Evolutionary conservation across 64 coral and sea anemone species (phyloP).

Genomic region (Montipora foliosa): DNA sequence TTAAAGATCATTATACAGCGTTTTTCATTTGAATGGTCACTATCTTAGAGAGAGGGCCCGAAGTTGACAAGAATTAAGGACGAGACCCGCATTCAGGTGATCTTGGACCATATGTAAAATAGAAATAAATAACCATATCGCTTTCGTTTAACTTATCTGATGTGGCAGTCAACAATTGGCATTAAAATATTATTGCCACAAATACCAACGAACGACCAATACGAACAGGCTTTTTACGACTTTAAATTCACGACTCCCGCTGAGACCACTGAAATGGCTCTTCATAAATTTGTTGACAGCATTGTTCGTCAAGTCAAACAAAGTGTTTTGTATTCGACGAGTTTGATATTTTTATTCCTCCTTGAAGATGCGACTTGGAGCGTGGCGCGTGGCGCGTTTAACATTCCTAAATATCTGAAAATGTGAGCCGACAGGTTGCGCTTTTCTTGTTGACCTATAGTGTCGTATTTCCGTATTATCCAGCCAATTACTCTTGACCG

Average conservation of each 20-base stretch:
- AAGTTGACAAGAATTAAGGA: too few relatives aligned
- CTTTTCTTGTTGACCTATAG: not conserved
- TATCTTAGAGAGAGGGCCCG: too few relatives aligned
- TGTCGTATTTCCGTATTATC: not conserved
- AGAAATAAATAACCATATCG: too few relatives aligned
- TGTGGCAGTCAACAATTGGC: not conserved
- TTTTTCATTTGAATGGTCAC: too few relatives aligned
- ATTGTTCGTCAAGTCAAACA: not conserved
- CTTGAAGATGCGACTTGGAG: not conserved
- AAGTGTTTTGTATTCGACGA: not conserved
- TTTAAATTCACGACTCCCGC: not conserved
- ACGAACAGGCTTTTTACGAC: not conserved
- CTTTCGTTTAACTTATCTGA: too few relatives aligned
- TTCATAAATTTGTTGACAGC: slow-evolving; percentile 13
- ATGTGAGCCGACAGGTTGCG: not conserved
- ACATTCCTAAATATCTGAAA: not conserved
- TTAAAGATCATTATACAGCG: too few relatives aligned
- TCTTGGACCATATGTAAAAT: too few relatives aligned
- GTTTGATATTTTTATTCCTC: not conserved
- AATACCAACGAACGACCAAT: not conserved
- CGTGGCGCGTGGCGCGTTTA: not conserved
- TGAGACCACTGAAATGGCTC: slow-evolving; percentile 12
- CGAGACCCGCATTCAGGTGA: too few relatives aligned
- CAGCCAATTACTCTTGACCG: not conserved
- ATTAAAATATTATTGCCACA: not conserved